Conservation (phyloP, 1,140 invertebrate genomes). For the Heliothis virescens region DNA sequence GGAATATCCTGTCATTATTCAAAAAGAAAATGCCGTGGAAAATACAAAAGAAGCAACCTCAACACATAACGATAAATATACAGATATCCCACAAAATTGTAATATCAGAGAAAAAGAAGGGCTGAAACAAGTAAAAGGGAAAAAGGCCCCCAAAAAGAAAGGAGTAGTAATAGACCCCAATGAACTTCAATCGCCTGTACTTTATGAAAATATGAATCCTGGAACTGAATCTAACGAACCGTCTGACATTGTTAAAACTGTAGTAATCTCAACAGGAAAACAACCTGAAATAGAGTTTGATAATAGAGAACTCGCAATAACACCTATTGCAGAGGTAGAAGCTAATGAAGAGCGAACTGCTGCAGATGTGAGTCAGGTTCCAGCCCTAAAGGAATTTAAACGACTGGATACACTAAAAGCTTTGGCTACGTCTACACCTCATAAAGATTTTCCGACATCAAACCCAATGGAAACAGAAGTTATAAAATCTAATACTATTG, state of each 20-base stretch:
- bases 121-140: slow-evolving; percentile 6
- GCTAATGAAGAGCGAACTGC: not conserved
- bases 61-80: not conserved
- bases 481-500: not conserved
- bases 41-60: not conserved
- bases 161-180: not conserved
- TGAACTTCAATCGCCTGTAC: slow-evolving; percentile 21
- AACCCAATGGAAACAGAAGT: slow-evolving; percentile 1
- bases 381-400: slow-evolving; percentile 7
- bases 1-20: not conserved
- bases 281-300: slow-evolving; percentile 56
- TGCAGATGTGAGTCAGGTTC: not conserved
- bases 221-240: slow-evolving; percentile 47
- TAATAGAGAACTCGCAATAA: not conserved
- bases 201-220: slow-evolving; percentile 57
- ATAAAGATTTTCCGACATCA: slow-evolving; percentile 53
- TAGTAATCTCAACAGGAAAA: slow-evolving; percentile 72
- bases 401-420: slow-evolving; percentile 56
- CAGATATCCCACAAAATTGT: slow-evolving; percentile 30
- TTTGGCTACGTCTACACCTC: slow-evolving; percentile 75
- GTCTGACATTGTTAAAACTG: slow-evolving; percentile 63
- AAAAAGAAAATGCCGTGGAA: not conserved
- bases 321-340: not conserved
- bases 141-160: not conserved
- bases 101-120: slow-evolving; percentile 50